Evolutionary conservation across 2,113 vertebrate species (phyloP), one percentile per base, ranked within the genome.

Genomic region (Platichthys flesus): DNA sequence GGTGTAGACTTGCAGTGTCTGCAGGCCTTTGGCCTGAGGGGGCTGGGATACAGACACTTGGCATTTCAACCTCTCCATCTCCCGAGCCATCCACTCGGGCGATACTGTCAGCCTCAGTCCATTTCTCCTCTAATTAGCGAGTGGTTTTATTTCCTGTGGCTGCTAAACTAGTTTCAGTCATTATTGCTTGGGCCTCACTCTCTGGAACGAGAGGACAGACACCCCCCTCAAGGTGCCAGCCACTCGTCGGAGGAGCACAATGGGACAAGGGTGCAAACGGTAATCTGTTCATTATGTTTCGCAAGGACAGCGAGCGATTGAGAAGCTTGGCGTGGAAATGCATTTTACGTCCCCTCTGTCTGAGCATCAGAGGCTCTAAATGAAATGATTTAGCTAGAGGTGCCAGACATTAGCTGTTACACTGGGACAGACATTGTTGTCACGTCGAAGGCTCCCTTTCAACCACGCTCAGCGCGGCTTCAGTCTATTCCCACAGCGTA

Each of bases 1-100:
- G 88, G 78, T 79, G 72, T 71, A 79, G 87, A 81, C 83, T 83
- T 92, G 91, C 82, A 77, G 81, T 80, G 89, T 92, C 89, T 86
- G 91, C 85, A 88, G 85, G 91, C 88, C 78, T 76, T 47, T 85
- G 66, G 88, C 85, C 78, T 72, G 10, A 75, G 86, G 91, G 64
- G 83, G 77, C 76, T 42, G 60, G 66, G 74, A 85, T 78, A 66
- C 47, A 79, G 83, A 90, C 79, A 66, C 78, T 89, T 91, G 80
- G 85, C 85, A 91, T 93, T 90, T 93, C 70, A 90, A 84, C 85
- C 81, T 74, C 67, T 90, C 79, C 82, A 72, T 90, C 82, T 86
- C 60, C 51, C 18, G 9, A 71, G 51, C 23, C 83, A 42, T 84
- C 74, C 68, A 67, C 71, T 57, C 62, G 24, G 66, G 79, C 83